Evolutionary conservation across 2,888 invertebrate genomes (phyloP).

Genomic region (Gnatocerus cornutus): DNA sequence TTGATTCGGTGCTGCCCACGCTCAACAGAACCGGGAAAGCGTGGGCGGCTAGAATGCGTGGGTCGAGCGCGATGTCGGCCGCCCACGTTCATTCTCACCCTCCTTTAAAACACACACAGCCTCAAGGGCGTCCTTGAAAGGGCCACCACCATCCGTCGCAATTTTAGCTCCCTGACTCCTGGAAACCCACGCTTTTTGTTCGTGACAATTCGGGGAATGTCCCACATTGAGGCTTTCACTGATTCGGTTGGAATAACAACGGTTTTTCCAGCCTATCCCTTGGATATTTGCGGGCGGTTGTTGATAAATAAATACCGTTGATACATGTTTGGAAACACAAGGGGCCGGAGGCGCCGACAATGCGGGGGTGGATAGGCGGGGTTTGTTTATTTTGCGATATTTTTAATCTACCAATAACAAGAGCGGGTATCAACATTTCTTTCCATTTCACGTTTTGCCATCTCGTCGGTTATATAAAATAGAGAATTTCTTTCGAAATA

Average conservation of each 20-base stretch:
- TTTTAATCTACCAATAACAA: background rate
- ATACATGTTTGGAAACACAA: constrained; percentile 21
- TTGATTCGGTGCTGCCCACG: constrained; percentile 36
- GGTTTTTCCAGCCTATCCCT: background rate
- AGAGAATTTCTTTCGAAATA: too few relatives aligned
- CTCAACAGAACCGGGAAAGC: constrained; percentile 31
- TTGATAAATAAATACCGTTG: constrained; percentile 26
- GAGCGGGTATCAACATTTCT: background rate
- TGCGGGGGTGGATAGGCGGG: constrained; percentile 3
- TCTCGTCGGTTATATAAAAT: too few relatives aligned
- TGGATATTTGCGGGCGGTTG: constrained; percentile 10
- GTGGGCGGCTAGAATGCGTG: constrained; percentile 44
- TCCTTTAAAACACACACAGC: constrained; percentile 43
- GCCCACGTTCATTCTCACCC: constrained; percentile 40
- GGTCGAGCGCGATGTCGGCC: constrained; percentile 43
- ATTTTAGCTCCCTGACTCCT: constrained; percentile 31
- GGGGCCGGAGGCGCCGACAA: background rate
- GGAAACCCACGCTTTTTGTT: constrained; percentile 37
- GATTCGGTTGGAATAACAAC: background rate
- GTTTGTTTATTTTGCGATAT: background rate
- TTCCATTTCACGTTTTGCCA: too few relatives aligned
- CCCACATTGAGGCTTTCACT: background rate
- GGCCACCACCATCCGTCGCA: constrained; percentile 36
- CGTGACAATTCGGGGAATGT: background rate
- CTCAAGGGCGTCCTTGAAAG: constrained; percentile 49